A percentile compares a stretch with the other conserved stretches of the same genome.
These are phyloP conservation scores for Rhingia rostrata DNA, from an alignment of 2,888 invertebrate species.

Conservation along the genomic window DNA sequence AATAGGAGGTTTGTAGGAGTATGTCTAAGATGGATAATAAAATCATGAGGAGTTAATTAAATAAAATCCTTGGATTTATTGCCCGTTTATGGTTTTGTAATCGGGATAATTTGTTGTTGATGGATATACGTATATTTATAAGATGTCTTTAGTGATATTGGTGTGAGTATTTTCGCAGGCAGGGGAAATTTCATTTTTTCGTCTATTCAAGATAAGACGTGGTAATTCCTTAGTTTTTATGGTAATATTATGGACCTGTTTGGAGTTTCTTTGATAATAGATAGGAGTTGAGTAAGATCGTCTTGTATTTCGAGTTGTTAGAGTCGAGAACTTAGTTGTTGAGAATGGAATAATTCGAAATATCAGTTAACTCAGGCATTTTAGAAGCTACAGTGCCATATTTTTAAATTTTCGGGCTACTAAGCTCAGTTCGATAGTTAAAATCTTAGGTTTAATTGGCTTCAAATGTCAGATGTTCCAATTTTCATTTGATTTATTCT, in stretches of 20 bases:
- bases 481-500: too few relatives aligned
- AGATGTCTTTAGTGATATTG: slow-evolving; percentile 31
- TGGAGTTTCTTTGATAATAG: too few relatives aligned
- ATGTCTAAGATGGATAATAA: slow-evolving; percentile 69
- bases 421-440: too few relatives aligned
- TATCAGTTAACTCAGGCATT: too few relatives aligned
- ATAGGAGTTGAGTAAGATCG: too few relatives aligned
- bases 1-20: slow-evolving; percentile 33
- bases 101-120: slow-evolving; percentile 74
- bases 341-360: too few relatives aligned
- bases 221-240: slow-evolving; percentile 2
- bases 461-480: too few relatives aligned
- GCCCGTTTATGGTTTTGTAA: slow-evolving; percentile 74
- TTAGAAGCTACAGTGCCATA: too few relatives aligned
- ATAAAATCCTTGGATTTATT: slow-evolving; percentile 74
- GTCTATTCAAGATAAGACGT: not conserved
- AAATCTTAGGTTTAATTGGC: too few relatives aligned
- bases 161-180: not conserved
- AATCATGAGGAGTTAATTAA: slow-evolving; percentile 75
- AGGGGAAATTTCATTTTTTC: slow-evolving; percentile 13
- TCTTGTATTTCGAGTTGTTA: too few relatives aligned
- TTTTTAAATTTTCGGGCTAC: too few relatives aligned
- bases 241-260: not conserved
- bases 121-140: slow-evolving; percentile 50
- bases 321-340: too few relatives aligned